Evolutionary conservation across 2,797 vertebrate species (phyloP).

Genomic region (Smutsia temminckii): DNA sequence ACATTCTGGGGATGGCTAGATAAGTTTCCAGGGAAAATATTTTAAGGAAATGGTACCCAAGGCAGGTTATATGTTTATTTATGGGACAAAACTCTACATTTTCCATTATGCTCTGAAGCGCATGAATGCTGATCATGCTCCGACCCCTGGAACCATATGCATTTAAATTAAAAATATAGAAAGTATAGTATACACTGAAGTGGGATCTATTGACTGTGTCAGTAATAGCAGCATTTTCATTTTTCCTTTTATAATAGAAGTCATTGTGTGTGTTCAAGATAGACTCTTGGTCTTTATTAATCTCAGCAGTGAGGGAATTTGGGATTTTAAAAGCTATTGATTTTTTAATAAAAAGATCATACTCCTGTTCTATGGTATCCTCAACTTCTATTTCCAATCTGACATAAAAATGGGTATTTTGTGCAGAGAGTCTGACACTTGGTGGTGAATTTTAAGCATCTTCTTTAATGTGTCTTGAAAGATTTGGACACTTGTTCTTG

Average conservation of each 20-base stretch:
- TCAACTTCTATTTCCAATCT: conserved; percentile 82
- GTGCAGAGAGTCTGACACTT: conserved; percentile 70
- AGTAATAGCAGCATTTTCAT: conserved; percentile 86
- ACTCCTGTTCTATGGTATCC: conserved; percentile 73
- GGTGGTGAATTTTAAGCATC: conserved; percentile 10
- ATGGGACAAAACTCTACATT: conserved; percentile 81
- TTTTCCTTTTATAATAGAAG: conserved; percentile 87
- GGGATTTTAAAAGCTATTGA: conserved; percentile 84
- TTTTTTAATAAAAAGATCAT: conserved; percentile 75
- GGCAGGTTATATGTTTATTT: conserved; percentile 85
- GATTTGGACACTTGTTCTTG: not conserved
- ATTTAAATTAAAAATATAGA: conserved; percentile 88
- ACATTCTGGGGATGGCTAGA: conserved; percentile 76
- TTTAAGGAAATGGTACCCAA: conserved; percentile 82
- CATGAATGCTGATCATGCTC: conserved; percentile 83
- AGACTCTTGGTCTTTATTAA: conserved; percentile 87
- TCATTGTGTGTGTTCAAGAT: conserved; percentile 85
- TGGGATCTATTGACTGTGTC: conserved; percentile 86
- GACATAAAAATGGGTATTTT: conserved; percentile 71
- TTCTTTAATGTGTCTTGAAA: conserved; percentile 29
- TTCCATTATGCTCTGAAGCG: conserved; percentile 80
- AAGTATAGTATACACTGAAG: conserved; percentile 83
- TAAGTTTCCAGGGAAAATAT: conserved; percentile 81
- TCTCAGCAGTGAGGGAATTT: conserved; percentile 84
- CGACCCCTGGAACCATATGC: conserved; percentile 80